These are phyloP conservation scores for Gadopsis marmoratus DNA, from an alignment of 2,797 vertebrate genomes.

Conservation along the genomic window DNA sequence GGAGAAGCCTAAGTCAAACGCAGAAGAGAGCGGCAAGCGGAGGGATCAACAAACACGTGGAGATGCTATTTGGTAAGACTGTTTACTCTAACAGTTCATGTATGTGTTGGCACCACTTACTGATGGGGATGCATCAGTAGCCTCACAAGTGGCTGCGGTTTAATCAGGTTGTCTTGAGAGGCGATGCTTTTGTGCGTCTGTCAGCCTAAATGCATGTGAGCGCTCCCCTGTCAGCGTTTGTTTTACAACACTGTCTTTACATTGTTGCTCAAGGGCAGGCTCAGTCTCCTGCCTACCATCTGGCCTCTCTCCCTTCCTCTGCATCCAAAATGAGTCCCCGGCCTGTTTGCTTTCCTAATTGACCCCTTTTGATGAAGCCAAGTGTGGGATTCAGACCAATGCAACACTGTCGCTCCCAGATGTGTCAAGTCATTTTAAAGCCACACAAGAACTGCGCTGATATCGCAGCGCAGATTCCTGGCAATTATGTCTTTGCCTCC, in stretches of 20 bases:
- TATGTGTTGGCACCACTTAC: conserved; percentile 2
- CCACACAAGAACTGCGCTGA: conserved; percentile 69
- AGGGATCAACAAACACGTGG: conserved; percentile 63
- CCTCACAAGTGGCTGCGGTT: neutral
- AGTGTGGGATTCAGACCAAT: conserved; percentile 58
- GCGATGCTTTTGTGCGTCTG: conserved; percentile 21
- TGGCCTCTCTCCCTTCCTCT: conserved; percentile 60
- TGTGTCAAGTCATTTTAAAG: conserved; percentile 77
- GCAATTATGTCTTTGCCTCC: conserved; percentile 81
- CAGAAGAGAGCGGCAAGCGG: conserved; percentile 45
- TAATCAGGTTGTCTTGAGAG: neutral
- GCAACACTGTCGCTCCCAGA: conserved; percentile 60
- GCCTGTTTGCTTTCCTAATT: conserved; percentile 77
- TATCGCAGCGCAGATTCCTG: conserved; percentile 76
- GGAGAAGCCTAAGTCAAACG: conserved; percentile 47
- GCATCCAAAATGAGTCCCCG: conserved; percentile 60
- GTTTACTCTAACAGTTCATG: conserved; percentile 26
- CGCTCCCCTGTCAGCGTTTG: conserved; percentile 34
- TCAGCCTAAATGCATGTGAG: conserved; percentile 33
- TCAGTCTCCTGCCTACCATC: conserved; percentile 67
- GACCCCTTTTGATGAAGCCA: conserved; percentile 73
- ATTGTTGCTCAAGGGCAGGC: conserved; percentile 70
- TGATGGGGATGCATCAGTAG: neutral
- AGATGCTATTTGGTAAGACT: conserved; percentile 81
- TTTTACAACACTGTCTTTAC: conserved; percentile 60